phyloP scores from a whole-genome alignment of 2,797 vertebrate species.

The Lacerta agilis region DNA sequence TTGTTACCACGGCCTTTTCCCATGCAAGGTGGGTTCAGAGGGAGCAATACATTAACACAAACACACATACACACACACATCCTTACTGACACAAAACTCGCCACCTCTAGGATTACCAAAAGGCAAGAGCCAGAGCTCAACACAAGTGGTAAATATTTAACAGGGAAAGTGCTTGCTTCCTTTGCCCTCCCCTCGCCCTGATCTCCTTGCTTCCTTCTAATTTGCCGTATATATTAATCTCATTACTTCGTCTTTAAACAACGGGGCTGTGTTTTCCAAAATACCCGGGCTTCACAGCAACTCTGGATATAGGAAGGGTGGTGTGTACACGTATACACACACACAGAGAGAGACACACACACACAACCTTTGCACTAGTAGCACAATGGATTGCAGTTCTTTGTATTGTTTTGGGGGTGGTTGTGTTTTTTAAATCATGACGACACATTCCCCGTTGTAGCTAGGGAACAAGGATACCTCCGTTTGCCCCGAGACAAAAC shows the following conservation, averaged over 20 bases:
- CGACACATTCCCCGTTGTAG: constrained; percentile 33
- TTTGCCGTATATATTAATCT: constrained; percentile 71
- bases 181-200: background rate
- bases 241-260: constrained; percentile 71
- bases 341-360: constrained; percentile 54
- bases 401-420: background rate
- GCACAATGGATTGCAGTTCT: constrained; percentile 58
- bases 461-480: constrained; percentile 44
- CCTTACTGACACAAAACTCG: constrained; percentile 62
- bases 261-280: constrained; percentile 65
- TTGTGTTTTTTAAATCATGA: constrained; percentile 46
- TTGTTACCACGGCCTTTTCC: constrained; percentile 71
- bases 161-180: constrained; percentile 58
- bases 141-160: constrained; percentile 74
- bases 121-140: constrained; percentile 58
- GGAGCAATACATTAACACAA: constrained; percentile 77
- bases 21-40: constrained; percentile 76
- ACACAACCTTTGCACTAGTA: constrained; percentile 61
- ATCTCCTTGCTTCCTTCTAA: constrained; percentile 43
- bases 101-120: constrained; percentile 67
- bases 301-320: constrained; percentile 51
- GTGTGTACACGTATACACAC: background rate
- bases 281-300: constrained; percentile 53
- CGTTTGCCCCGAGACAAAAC: constrained; percentile 20
- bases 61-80: constrained; percentile 23